phyloP scores from a whole-genome alignment of 2,113 vertebrate genomes.

The Coptodon bakossiorum region DNA sequence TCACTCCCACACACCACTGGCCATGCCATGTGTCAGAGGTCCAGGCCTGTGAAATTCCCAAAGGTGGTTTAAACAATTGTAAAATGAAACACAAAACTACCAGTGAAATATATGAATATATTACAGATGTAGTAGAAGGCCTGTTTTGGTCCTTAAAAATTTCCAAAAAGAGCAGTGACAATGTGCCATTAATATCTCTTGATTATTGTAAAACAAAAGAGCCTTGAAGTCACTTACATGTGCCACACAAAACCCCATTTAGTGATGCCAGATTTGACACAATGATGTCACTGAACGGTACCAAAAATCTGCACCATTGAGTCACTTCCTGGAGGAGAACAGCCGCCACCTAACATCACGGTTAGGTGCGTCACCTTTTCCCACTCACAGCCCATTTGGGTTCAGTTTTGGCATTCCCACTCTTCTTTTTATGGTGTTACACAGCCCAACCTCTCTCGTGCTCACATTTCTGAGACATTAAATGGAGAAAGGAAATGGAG shows the following conservation, averaged over 20 bases:
- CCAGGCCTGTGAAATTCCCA: conserved; percentile 20
- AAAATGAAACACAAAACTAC: background rate
- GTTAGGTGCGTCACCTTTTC: conserved; percentile 46
- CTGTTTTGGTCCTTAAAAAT: background rate
- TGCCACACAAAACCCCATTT: background rate
- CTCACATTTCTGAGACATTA: background rate
- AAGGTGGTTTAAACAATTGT: background rate
- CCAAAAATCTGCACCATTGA: conserved; percentile 5
- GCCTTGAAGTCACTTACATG: background rate
- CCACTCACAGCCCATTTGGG: conserved; percentile 2
- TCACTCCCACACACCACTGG: conserved; percentile 6
- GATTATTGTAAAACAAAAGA: background rate
- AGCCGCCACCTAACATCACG: conserved; percentile 33
- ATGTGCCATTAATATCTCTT: background rate
- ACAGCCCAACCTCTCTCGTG: background rate
- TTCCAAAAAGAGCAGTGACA: background rate
- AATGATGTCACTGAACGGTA: conserved; percentile 24
- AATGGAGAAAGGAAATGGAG: conserved; percentile 8
- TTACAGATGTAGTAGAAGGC: background rate
- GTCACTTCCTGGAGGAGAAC: conserved; percentile 35
- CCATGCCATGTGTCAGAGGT: conserved; percentile 14
- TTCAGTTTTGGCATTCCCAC: background rate
- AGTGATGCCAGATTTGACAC: background rate
- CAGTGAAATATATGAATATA: background rate
- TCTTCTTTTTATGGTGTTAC: background rate